Conservation (phyloP, 1,140 invertebrate species). For the Riptortus pedestris region DNA sequence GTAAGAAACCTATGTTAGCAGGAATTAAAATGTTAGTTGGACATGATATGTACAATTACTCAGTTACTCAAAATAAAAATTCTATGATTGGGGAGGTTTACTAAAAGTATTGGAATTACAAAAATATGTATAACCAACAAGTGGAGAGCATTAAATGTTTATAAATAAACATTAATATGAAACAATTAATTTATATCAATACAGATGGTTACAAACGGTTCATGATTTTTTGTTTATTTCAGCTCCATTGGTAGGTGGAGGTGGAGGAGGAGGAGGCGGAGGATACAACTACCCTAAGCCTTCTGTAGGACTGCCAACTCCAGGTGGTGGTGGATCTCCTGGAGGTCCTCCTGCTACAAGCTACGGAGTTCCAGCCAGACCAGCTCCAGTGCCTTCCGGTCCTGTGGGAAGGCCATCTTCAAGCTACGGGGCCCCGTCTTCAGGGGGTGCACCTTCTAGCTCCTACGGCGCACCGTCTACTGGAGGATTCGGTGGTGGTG, state of each 20-base stretch:
- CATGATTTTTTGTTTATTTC: constrained; percentile 25
- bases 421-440: constrained; percentile 26
- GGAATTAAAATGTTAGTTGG: too few relatives aligned
- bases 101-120: too few relatives aligned
- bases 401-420: constrained; percentile 4
- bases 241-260: constrained; percentile 24
- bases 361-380: constrained; percentile 29
- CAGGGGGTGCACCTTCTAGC: constrained; percentile 17
- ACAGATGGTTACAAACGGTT: too few relatives aligned
- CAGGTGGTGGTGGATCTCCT: not conserved
- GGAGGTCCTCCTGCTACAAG: constrained; percentile 28
- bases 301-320: constrained; percentile 11
- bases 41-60: too few relatives aligned
- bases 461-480: constrained; percentile 21
- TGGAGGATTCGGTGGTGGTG: not conserved
- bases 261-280: constrained; percentile 16
- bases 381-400: constrained; percentile 27
- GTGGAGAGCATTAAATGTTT: too few relatives aligned
- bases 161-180: too few relatives aligned
- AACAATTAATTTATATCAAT: too few relatives aligned
- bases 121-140: too few relatives aligned
- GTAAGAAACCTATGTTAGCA: too few relatives aligned
- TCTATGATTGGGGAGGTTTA: too few relatives aligned
- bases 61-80: too few relatives aligned
- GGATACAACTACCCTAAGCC: constrained; percentile 27